These are phyloP conservation scores for Phainopepla nitens DNA, from an alignment of 2,113 vertebrate genomes.

Conservation along the genomic window DNA sequence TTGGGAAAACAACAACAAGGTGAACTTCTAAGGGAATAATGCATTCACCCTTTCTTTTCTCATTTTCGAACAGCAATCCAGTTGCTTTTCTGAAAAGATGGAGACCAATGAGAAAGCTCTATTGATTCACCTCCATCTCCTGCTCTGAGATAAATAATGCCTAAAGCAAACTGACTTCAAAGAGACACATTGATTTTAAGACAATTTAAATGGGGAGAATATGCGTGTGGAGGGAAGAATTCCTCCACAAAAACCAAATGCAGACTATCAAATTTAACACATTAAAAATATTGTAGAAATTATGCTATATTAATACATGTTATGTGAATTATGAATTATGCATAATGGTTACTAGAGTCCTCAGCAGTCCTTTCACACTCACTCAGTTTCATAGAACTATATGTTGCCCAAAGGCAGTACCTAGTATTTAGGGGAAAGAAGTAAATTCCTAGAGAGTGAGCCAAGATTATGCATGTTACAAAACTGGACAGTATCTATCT, in stretches of 20 bases:
- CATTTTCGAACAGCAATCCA: neutral
- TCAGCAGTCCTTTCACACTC: neutral
- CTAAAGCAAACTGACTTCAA: conserved; percentile 41
- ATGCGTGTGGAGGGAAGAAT: neutral
- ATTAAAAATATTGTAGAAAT: neutral
- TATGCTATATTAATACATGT: neutral
- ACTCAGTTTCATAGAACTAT: neutral
- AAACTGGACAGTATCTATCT: neutral
- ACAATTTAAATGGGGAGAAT: neutral
- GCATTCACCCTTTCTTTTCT: neutral
- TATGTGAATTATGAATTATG: no score
- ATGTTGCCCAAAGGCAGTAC: neutral
- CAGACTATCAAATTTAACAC: neutral
- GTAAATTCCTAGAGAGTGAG: neutral
- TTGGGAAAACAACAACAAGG: neutral
- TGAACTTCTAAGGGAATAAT: neutral
- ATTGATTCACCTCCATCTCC: conserved; percentile 26
- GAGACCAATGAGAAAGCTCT: neutral
- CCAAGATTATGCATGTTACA: neutral
- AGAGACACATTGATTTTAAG: conserved; percentile 24
- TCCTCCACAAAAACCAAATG: neutral
- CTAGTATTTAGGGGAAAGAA: neutral
- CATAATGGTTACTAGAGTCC: neutral
- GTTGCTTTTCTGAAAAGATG: conserved; percentile 21
- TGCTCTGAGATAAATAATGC: neutral